phyloP scores from a whole-genome alignment of 2,888 invertebrate species.

The Melipona bicolor region DNA sequence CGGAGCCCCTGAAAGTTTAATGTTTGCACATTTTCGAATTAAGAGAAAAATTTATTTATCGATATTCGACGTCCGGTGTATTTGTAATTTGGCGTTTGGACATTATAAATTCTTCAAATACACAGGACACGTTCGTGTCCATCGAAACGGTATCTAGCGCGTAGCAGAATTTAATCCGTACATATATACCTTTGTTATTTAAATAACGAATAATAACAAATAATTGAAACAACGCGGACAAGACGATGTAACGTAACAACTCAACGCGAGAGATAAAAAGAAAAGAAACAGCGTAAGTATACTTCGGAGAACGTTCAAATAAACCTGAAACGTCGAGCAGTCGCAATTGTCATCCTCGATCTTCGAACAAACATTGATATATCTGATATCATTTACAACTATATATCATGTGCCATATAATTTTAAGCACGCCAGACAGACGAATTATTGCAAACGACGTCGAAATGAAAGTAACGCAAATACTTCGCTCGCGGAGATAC shows the following conservation, averaged over 20 bases:
- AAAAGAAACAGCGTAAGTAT: too few relatives aligned
- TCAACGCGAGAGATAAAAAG: too few relatives aligned
- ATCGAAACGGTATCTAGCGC: not conserved
- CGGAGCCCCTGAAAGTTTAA: not conserved
- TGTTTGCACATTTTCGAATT: not conserved
- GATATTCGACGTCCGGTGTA: not conserved
- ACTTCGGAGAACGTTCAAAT: too few relatives aligned
- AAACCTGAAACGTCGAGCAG: too few relatives aligned
- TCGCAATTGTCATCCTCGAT: too few relatives aligned
- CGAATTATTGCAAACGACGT: not conserved
- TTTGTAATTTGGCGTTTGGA: not conserved
- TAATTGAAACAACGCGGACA: not conserved
- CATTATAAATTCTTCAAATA: not conserved
- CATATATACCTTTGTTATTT: not conserved
- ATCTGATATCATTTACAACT: too few relatives aligned
- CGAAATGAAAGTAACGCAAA: not conserved
- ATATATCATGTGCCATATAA: too few relatives aligned
- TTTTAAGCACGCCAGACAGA: too few relatives aligned
- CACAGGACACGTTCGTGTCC: too few relatives aligned
- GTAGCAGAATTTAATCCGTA: not conserved
- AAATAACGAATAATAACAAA: not conserved
- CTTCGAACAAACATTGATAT: too few relatives aligned
- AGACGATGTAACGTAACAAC: not conserved
- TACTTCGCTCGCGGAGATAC: not conserved
- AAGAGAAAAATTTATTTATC: not conserved